Evolutionary conservation across 2,797 vertebrate species (phyloP).

Genomic region (Galaxias olidus): DNA sequence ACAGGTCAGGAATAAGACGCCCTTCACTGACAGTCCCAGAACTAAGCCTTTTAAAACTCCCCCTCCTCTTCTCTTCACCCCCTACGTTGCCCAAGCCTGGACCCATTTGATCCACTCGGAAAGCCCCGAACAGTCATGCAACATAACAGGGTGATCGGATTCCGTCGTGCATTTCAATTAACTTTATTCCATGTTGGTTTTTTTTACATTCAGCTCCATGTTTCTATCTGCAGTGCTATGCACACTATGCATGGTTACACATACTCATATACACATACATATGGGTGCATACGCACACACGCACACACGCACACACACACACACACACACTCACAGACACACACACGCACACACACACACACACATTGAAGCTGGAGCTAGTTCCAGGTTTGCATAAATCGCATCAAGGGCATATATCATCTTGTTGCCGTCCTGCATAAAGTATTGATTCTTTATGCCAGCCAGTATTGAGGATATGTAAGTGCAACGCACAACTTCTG

Average conservation of each 20-base stretch:
- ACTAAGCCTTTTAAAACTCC: slow-evolving; percentile 52
- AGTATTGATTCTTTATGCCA: slow-evolving; percentile 35
- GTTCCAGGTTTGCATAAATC: slow-evolving; percentile 24
- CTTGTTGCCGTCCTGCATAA: slow-evolving; percentile 5
- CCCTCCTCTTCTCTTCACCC: slow-evolving; percentile 28
- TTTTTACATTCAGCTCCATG: too few relatives aligned
- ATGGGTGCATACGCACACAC: too few relatives aligned
- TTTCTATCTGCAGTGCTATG: too few relatives aligned
- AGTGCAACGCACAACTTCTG: slow-evolving; percentile 17
- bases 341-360: too few relatives aligned
- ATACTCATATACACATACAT: too few relatives aligned
- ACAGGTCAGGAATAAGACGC: slow-evolving; percentile 67
- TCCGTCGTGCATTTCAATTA: slow-evolving; percentile 47
- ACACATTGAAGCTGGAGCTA: slow-evolving; percentile 8
- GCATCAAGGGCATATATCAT: slow-evolving; percentile 26
- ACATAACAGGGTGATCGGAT: slow-evolving; percentile 46
- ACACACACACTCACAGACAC: too few relatives aligned
- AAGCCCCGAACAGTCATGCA: slow-evolving; percentile 60
- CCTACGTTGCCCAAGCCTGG: slow-evolving; percentile 54
- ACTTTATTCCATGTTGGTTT: too few relatives aligned
- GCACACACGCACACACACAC: too few relatives aligned
- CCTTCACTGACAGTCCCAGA: slow-evolving; percentile 67
- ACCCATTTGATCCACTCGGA: slow-evolving; percentile 63
- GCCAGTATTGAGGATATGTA: slow-evolving; percentile 20
- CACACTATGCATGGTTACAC: too few relatives aligned